Conservation (phyloP, 2,113 vertebrate species). For the Hylia prasina region DNA sequence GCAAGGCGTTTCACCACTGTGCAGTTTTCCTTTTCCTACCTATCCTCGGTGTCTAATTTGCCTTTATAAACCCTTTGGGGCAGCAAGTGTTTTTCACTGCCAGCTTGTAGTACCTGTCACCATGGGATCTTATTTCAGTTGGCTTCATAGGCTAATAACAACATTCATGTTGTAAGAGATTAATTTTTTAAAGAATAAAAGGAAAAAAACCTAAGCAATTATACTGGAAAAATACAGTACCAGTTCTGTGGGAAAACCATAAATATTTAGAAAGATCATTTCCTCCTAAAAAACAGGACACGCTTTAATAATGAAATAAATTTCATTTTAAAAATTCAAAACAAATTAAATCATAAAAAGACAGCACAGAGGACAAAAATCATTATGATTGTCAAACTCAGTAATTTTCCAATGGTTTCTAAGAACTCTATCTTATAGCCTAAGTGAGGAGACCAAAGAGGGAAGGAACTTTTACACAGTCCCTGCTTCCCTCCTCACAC, state of each 20-base stretch:
- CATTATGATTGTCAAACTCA: background rate
- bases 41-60: background rate
- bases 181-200: background rate
- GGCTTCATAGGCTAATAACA: background rate
- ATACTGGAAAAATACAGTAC: background rate
- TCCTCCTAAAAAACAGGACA: background rate
- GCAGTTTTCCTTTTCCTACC: background rate
- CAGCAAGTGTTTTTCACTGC: background rate
- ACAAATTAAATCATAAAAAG: background rate
- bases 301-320: background rate
- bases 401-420: background rate
- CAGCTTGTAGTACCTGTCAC: background rate
- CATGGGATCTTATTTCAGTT: background rate
- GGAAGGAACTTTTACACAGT: rapidly evolving
- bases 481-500: background rate
- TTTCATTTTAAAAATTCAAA: background rate
- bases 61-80: background rate
- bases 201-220: background rate
- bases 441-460: background rate
- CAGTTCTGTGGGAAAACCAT: background rate
- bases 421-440: background rate
- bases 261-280: background rate
- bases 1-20: background rate
- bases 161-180: background rate
- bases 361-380: background rate